Percentiles rank a stretch among this genome's conserved stretches.
Conservation (phyloP, 2,888 invertebrate species). For the Lithosia quadra region DNA sequence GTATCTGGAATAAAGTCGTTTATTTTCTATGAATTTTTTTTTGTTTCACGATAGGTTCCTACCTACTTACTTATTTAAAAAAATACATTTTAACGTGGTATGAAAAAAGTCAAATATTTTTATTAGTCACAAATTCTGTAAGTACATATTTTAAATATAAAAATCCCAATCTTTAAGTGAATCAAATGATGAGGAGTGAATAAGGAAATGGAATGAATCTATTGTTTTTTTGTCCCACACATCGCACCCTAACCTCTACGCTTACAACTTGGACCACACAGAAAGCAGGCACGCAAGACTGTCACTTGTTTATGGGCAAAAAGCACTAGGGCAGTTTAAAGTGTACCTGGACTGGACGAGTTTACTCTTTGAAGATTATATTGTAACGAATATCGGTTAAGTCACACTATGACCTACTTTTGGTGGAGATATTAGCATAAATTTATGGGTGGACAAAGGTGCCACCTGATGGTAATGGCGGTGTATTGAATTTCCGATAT, state of each 20-base stretch:
- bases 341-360: slow-evolving; percentile 54
- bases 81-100: too few relatives aligned
- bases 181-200: too few relatives aligned
- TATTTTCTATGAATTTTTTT: too few relatives aligned
- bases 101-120: too few relatives aligned
- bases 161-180: too few relatives aligned
- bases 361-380: slow-evolving; percentile 63
- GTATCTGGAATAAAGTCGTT: too few relatives aligned
- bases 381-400: slow-evolving; percentile 51
- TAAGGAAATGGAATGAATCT: neutral
- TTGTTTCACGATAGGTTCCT: too few relatives aligned
- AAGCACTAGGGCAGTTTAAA: slow-evolving; percentile 61
- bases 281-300: slow-evolving; percentile 68
- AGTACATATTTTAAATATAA: too few relatives aligned
- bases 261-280: slow-evolving; percentile 45
- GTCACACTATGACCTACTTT: slow-evolving; percentile 30
- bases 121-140: too few relatives aligned
- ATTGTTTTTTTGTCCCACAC: slow-evolving; percentile 9
- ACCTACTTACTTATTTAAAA: too few relatives aligned
- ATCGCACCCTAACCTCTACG: neutral
- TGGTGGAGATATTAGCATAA: slow-evolving; percentile 3
- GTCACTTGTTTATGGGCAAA: slow-evolving; percentile 75
- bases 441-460: neutral
- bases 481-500: neutral
- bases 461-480: slow-evolving; percentile 1